phyloP scores from a whole-genome alignment of 2,113 vertebrate species.

The Plectropomus leopardus region DNA sequence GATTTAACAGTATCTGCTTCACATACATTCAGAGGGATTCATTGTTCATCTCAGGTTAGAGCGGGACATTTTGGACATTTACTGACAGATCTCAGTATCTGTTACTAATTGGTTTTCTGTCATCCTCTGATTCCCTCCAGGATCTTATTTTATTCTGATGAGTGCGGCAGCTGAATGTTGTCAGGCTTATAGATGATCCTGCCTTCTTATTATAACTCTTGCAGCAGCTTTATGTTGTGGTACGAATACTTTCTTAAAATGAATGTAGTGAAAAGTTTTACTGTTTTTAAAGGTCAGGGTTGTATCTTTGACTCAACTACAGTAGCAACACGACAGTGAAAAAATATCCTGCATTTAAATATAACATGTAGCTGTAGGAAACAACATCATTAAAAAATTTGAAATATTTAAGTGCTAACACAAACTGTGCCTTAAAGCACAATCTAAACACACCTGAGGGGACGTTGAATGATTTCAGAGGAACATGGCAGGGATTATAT shows the following conservation, averaged over 20 bases:
- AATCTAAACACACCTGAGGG: neutral
- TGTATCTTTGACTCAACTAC: neutral
- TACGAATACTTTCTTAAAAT: neutral
- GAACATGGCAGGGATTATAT: constrained; percentile 19
- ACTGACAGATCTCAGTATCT: neutral
- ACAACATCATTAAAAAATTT: neutral
- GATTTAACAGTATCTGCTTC: neutral
- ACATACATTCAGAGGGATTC: neutral
- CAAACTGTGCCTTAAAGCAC: neutral
- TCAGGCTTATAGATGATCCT: neutral
- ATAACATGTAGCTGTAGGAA: neutral
- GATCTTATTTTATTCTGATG: neutral
- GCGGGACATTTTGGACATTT: neutral
- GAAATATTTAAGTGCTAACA: neutral
- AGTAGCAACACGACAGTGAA: neutral
- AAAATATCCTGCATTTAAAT: neutral
- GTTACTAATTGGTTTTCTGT: neutral
- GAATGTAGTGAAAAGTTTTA: neutral
- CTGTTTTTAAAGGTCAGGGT: neutral
- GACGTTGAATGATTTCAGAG: neutral
- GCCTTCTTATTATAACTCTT: no score
- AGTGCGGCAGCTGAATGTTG: neutral
- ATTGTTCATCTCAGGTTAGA: neutral
- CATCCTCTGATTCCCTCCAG: neutral
- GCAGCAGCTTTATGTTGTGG: neutral